Percentiles rank a stretch among this genome's conserved stretches.
phyloP scores from a whole-genome alignment of 1,140 invertebrate genomes.

The Sipha flava region DNA sequence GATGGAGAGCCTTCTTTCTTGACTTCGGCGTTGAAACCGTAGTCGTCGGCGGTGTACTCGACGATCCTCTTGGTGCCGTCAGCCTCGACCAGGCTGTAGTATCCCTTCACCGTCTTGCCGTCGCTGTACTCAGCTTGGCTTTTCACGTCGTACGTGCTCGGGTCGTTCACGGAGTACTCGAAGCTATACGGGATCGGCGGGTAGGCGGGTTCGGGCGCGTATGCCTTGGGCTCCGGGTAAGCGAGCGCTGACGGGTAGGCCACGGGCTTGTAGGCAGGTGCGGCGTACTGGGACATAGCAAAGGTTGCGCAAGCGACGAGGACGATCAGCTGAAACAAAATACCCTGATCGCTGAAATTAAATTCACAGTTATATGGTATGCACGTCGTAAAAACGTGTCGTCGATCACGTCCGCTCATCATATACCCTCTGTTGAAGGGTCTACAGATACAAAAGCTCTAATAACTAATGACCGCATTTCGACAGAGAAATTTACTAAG shows the following conservation, averaged over 20 bases:
- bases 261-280: slow-evolving; percentile 35
- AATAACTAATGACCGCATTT: too few species aligned
- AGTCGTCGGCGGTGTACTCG: slow-evolving; percentile 40
- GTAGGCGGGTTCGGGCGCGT: slow-evolving; percentile 35
- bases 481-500: not conserved
- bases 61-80: slow-evolving; percentile 41
- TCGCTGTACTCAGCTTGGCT: slow-evolving; percentile 31
- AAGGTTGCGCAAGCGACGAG: not conserved
- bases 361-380: too few species aligned
- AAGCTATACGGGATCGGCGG: slow-evolving; percentile 50
- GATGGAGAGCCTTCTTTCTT: slow-evolving; percentile 26
- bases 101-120: slow-evolving; percentile 39
- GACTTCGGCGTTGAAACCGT: slow-evolving; percentile 34
- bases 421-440: too few species aligned
- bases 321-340: slow-evolving; percentile 8
- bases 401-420: too few species aligned
- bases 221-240: not conserved
- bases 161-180: slow-evolving; percentile 61
- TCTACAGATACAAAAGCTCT: too few species aligned
- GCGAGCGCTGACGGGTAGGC: slow-evolving; percentile 18
- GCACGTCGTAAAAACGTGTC: too few species aligned
- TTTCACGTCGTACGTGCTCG: slow-evolving; percentile 52
- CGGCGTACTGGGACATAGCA: slow-evolving; percentile 19
- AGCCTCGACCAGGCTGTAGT: slow-evolving; percentile 38
- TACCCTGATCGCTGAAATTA: too few species aligned